Evolutionary conservation across 2,113 vertebrate genomes (phyloP), one percentile per base, ranked within the genome.

Genomic region (Malurus cyaneus): DNA sequence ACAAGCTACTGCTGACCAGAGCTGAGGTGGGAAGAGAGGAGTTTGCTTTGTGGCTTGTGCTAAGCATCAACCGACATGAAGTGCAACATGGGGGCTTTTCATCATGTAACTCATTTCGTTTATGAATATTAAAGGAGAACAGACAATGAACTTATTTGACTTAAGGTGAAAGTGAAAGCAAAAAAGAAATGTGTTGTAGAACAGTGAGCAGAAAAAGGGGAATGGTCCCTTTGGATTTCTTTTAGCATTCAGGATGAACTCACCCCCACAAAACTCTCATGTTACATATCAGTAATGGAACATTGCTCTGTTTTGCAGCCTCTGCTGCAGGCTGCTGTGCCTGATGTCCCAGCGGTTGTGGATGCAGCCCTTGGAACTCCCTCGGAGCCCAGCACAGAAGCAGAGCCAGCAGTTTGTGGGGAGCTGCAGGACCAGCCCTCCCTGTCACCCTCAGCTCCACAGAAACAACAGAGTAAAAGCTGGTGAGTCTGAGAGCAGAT

Each of bases 331-430:
- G 47, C 39, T 76, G n/a, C 52, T 1, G 3, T 74, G 21, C 25
- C 42, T 64, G 34, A n/a, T 80, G 44, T 60, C 53, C 57, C 14
- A 26, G 17, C 13, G 42, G 47, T 16, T 72, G 62, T 29, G 31
- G 16, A 1, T 1, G 2, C 20, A 54, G 53, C 53, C 9, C 18
- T 39, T 36, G 53, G 39, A 16, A 9, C 21, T 72, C 29, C 31
- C 57, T 49, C 0, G 1, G 47, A 94, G 39, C 19, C 31, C 44
- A 64, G 67, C 39, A 62, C 0, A 0, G 52, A 23, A 28, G 12
- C 39, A 78, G 56, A 88, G 28, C 32, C 34, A 78, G 54, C 12
- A 44, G 52, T 34, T 11, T 31, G 46, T 34, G 61, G 12, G 50
- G 11, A 73, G 50, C 41, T 84, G 54, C 46, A 88, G 60, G 28